Base-by-base conservation (phyloP, 1,140 invertebrate species). In the Homarus americanus region DNA sequence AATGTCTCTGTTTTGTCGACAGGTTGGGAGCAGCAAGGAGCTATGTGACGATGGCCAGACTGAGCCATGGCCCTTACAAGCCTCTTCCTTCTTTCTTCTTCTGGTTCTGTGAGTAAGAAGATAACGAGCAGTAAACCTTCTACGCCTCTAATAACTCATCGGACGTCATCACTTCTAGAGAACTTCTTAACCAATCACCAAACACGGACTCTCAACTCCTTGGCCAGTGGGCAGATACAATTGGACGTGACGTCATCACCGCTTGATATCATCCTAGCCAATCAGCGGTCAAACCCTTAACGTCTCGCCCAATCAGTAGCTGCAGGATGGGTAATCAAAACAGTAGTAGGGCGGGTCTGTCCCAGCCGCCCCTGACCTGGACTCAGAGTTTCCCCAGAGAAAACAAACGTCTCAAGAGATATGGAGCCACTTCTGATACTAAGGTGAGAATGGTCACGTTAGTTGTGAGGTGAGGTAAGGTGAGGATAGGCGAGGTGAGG, bases 341-440 rank as follows among this genome's bases (percentile, higher is more conserved):
- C 82, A 92, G 91, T 66, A 66, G 91, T 28, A 89, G 63, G 38
- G 69, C 17, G 28, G 38, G 63, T 24, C 49, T 82, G 24, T 58
- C 66, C 34, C 91, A 83, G 7, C 91, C 91, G 10, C 87, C 91
- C 10, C 34, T 82, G 15, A 85, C 78, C 75, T 92, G 91, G 91
- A 92, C 91, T 0, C 91, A 92, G 41, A 92, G 91, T n/a, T 92
- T 92, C 53, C 91, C 91, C 15, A 73, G 91, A 20, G 91, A 92
- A n/a, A 85, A 85, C 40, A 85, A 76, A 34, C 36, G 87, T 44
- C 91, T 92, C 20, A 89, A 90, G 63, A 92, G 90, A 76, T 90
- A 90, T 89, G 91, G 91, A 32, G 91, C 85, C 41, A 90, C 87
- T 2, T 17, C 87, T 5, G 91, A 92, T 36, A 92, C 80, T 40